Conservation (phyloP, 2,113 vertebrate species). For the Coptodon rendalli region DNA sequence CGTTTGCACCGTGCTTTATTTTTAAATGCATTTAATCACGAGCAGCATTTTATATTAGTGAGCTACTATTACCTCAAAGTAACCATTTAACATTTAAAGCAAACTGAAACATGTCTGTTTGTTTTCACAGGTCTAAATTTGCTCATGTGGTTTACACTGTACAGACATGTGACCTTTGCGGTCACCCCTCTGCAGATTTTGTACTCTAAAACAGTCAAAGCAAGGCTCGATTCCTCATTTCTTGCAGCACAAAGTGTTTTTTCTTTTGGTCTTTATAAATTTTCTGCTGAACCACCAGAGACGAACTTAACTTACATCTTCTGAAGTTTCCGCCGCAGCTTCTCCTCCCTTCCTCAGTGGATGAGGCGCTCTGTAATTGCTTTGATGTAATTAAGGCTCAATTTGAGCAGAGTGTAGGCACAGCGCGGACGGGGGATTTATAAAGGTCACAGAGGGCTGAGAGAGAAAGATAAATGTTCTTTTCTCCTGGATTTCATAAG, state of each 20-base stretch:
- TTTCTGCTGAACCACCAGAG: background rate
- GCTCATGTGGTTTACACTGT: background rate
- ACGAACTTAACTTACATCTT: background rate
- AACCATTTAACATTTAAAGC: background rate
- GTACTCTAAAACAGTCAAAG: background rate
- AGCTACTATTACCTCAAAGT: background rate
- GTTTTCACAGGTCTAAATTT: background rate
- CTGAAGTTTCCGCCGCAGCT: background rate
- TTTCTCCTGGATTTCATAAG: background rate
- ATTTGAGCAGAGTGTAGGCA: background rate
- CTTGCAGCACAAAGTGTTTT: background rate
- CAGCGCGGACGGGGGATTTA: constrained; percentile 25
- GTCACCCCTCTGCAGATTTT: background rate
- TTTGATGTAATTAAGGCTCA: constrained; percentile 35
- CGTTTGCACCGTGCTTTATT: background rate
- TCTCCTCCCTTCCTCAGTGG: constrained; percentile 3
- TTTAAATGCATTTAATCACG: background rate
- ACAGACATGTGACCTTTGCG: background rate
- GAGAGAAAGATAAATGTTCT: background rate
- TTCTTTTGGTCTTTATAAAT: background rate
- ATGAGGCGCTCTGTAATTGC: constrained; percentile 40
- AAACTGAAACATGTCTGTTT: background rate
- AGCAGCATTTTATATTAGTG: background rate
- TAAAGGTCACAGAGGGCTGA: constrained; percentile 14
- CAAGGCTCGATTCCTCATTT: background rate